Conservation (phyloP, 2,888 invertebrate species). For the Ormia ochracea region DNA sequence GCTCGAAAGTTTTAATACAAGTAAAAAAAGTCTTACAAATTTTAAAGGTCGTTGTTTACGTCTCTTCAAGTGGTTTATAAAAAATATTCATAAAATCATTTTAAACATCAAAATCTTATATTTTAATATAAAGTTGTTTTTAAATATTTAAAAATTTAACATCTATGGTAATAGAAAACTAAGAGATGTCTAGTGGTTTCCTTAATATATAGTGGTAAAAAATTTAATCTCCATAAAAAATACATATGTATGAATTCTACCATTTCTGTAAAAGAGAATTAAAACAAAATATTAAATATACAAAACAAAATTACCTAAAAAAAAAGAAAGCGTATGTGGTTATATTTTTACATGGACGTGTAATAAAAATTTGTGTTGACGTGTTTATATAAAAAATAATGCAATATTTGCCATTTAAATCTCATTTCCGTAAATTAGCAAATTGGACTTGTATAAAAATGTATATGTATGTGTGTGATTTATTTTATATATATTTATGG, state of each 20-base stretch:
- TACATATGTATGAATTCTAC: background rate
- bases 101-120: constrained; percentile 40
- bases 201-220: background rate
- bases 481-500: constrained; percentile 24
- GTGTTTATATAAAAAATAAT: constrained; percentile 48
- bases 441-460: no score
- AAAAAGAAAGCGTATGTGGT: constrained; percentile 26
- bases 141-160: background rate
- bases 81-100: constrained; percentile 20
- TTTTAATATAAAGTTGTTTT: constrained; percentile 27
- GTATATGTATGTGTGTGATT: constrained; percentile 4
- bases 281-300: background rate
- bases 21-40: constrained; percentile 27
- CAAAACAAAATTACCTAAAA: background rate
- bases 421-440: constrained; percentile 28
- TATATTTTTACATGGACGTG: no score
- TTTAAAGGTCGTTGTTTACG: constrained; percentile 61
- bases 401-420: constrained; percentile 17
- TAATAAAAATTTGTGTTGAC: constrained; percentile 42
- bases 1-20: constrained; percentile 62
- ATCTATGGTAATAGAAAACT: background rate
- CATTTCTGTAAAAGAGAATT: no score
- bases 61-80: constrained; percentile 45
- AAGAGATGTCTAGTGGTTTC: background rate
- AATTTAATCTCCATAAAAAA: background rate